These are phyloP conservation scores for Haliclona indistincta DNA, from an alignment of 37 sponge, comb jelly and placozoan genomes.

Conservation along the genomic window DNA sequence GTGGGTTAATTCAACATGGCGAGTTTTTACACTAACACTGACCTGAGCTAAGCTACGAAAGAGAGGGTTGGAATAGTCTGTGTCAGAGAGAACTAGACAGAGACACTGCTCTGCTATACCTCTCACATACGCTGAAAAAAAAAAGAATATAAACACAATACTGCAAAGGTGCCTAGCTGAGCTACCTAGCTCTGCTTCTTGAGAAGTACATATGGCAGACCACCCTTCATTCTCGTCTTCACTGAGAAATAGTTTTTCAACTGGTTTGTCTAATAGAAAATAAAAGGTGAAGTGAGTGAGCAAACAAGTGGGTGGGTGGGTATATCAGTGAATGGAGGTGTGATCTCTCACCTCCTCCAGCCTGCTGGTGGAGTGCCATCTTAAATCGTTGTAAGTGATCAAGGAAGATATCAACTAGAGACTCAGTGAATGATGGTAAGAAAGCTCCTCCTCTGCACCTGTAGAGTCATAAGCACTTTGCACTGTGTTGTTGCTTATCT, in stretches of 20 bases:
- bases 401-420: conserved; percentile 58
- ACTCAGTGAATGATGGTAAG: conserved; percentile 52
- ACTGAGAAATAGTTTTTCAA: too few species aligned
- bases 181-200: conserved; percentile 6
- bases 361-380: conserved; percentile 12
- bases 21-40: background rate
- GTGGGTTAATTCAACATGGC: background rate
- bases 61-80: conserved; percentile 36
- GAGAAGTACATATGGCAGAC: background rate
- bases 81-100: conserved; percentile 43
- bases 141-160: background rate
- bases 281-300: background rate
- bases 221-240: conserved; percentile 13
- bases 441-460: conserved; percentile 51
- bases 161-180: background rate
- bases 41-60: conserved; percentile 8
- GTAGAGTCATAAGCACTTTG: background rate
- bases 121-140: conserved; percentile 52
- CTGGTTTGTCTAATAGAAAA: background rate
- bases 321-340: background rate
- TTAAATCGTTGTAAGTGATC: conserved; percentile 51
- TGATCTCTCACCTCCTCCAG: too few species aligned
- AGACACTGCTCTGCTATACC: conserved; percentile 63
- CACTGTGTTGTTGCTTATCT: too few species aligned
- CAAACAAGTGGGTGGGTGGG: background rate